A percentile compares a stretch with the other conserved stretches of the same genome.
These are phyloP conservation scores for Drosophila fulvimacula DNA, from an alignment of 2,888 invertebrate species.

Conservation along the genomic window DNA sequence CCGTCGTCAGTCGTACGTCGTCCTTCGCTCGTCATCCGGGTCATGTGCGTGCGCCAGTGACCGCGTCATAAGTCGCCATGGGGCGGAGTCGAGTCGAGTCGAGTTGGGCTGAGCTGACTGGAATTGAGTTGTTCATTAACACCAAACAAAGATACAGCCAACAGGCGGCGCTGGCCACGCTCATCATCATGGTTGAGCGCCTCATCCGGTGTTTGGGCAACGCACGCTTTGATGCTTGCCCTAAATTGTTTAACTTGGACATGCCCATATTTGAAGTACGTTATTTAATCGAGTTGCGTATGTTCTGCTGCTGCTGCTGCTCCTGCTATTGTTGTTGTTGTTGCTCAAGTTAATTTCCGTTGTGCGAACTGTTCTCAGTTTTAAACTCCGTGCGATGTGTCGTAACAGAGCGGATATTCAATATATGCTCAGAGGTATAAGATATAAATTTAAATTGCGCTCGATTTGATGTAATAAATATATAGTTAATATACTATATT, in stretches of 20 bases:
- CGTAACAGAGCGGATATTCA: neutral
- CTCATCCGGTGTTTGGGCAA: conserved; percentile 19
- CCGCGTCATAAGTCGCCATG: conserved; percentile 58
- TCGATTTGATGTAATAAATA: neutral
- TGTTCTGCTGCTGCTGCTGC: neutral
- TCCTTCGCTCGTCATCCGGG: conserved; percentile 5
- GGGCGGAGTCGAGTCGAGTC: conserved; percentile 27
- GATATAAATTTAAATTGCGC: neutral
- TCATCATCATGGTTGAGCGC: conserved; percentile 5
- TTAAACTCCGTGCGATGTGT: neutral
- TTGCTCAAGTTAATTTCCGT: conserved; percentile 5
- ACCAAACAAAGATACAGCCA: conserved; percentile 31
- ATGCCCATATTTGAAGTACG: conserved; percentile 5
- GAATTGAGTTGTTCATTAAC: conserved; percentile 53
- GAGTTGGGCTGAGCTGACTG: conserved; percentile 30
- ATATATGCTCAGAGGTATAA: neutral
- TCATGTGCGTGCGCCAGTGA: conserved; percentile 17
- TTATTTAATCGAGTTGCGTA: conserved; percentile 10
- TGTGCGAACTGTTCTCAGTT: conserved; percentile 2
- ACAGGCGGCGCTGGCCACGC: conserved; percentile 7
- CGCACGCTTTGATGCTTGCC: conserved; percentile 18
- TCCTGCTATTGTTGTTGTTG: neutral
- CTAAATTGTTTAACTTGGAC: conserved; percentile 24
- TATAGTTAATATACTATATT: no score
- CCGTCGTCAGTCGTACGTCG: neutral